These are phyloP conservation scores for Fopius arisanus DNA, from an alignment of 1,140 invertebrate genomes.

Conservation along the genomic window DNA sequence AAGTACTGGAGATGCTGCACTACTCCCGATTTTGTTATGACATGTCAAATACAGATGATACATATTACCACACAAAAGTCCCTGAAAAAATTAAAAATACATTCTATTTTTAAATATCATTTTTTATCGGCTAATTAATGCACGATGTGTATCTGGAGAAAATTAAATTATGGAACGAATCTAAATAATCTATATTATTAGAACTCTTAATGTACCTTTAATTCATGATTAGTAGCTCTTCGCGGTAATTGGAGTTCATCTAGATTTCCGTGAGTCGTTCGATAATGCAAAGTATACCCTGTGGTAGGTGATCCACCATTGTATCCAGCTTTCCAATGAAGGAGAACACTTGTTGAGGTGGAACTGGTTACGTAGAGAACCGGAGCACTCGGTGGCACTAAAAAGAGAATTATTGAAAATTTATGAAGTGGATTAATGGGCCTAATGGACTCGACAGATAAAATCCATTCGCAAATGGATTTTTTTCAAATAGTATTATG, in stretches of 20 bases:
- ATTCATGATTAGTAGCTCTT: slow-evolving; percentile 72
- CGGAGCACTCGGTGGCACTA: slow-evolving; percentile 74
- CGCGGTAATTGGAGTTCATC: slow-evolving; percentile 73
- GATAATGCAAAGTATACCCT: slow-evolving; percentile 74
- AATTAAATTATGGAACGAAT: background rate
- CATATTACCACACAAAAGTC: slow-evolving; percentile 75
- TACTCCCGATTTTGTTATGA: slow-evolving; percentile 78
- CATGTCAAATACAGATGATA: slow-evolving; percentile 78
- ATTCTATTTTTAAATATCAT: too few relatives aligned
- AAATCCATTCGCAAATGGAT: background rate
- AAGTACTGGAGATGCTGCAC: slow-evolving; percentile 73
- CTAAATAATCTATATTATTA: too few relatives aligned
- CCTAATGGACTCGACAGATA: background rate
- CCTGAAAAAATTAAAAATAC: too few relatives aligned
- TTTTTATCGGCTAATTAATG: too few relatives aligned
- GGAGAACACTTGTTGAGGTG: slow-evolving; percentile 74
- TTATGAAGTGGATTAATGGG: background rate
- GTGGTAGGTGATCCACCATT: slow-evolving; percentile 74
- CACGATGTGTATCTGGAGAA: too few relatives aligned
- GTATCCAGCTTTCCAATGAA: slow-evolving; percentile 77
- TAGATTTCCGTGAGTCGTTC: slow-evolving; percentile 70
- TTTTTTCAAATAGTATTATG: background rate
- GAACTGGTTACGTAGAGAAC: slow-evolving; percentile 76
- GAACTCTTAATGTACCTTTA: slow-evolving; percentile 65
- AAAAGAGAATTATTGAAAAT: slow-evolving; percentile 30